Evolutionary conservation across 2,113 vertebrate genomes (phyloP).

Genomic region (Hemicordylus capensis): DNA sequence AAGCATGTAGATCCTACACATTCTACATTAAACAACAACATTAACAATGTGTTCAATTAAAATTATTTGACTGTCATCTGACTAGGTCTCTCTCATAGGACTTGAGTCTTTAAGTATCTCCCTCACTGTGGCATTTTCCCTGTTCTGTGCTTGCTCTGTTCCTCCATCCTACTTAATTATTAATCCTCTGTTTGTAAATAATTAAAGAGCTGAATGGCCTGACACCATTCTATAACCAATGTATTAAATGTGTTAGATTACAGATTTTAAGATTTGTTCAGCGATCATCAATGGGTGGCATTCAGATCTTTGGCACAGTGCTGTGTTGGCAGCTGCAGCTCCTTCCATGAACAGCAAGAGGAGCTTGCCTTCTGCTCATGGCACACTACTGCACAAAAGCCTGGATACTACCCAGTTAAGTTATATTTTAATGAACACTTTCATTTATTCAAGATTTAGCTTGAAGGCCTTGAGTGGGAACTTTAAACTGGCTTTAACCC

Average conservation of each 20-base stretch:
- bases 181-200: slow-evolving; percentile 16
- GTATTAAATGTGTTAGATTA: not conserved
- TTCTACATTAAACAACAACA: slow-evolving; percentile 8
- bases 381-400: no score
- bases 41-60: not conserved
- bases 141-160: slow-evolving; percentile 69
- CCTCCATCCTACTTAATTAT: slow-evolving; percentile 58
- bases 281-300: no score
- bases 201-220: not conserved
- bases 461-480: not conserved
- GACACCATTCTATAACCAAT: not conserved
- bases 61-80: not conserved
- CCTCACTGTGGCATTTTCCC: slow-evolving; percentile 60
- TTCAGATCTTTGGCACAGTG: no score
- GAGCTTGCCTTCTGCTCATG: no score
- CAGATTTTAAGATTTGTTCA: not conserved
- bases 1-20: slow-evolving; percentile 11
- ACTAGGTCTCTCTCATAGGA: not conserved
- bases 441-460: no score
- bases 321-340: no score
- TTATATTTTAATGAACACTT: not conserved
- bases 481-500: not conserved
- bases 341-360: no score
- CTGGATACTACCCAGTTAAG: no score
- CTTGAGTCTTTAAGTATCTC: slow-evolving; percentile 27